These are phyloP conservation scores for Podarcis lilfordi DNA, from an alignment of 2,797 vertebrate genomes.

Conservation along the genomic window DNA sequence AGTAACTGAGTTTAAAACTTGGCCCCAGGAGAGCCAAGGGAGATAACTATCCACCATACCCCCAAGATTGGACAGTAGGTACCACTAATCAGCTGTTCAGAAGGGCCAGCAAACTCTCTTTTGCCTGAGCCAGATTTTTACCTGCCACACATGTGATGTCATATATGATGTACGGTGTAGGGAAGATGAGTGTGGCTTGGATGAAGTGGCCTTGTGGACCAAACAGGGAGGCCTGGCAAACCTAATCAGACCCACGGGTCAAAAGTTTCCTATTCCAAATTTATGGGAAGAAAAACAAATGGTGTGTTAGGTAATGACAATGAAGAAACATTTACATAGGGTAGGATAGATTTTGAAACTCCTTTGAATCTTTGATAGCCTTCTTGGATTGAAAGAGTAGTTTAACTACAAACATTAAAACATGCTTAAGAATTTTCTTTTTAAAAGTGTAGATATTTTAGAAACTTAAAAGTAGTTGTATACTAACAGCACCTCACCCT, in stretches of 20 bases:
- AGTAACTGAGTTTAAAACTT: no score
- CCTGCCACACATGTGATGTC: no score
- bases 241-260: neutral
- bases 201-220: no score
- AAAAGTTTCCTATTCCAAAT: neutral
- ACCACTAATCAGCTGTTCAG: no score
- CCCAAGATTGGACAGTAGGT: no score
- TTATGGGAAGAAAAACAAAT: neutral
- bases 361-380: neutral
- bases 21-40: no score
- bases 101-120: no score
- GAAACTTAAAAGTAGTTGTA: neutral
- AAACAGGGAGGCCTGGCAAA: neutral
- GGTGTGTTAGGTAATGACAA: neutral
- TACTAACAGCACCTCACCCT: neutral
- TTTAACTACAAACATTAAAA: neutral
- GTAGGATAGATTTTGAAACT: neutral
- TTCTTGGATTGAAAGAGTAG: neutral
- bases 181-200: no score
- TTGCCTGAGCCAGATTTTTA: no score
- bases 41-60: no score
- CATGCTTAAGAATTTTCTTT: neutral
- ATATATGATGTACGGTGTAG: no score
- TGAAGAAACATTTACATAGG: neutral
- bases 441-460: neutral